These are phyloP conservation scores for Trissolcus basalis DNA, from an alignment of 1,140 invertebrate genomes.

Conservation along the genomic window DNA sequence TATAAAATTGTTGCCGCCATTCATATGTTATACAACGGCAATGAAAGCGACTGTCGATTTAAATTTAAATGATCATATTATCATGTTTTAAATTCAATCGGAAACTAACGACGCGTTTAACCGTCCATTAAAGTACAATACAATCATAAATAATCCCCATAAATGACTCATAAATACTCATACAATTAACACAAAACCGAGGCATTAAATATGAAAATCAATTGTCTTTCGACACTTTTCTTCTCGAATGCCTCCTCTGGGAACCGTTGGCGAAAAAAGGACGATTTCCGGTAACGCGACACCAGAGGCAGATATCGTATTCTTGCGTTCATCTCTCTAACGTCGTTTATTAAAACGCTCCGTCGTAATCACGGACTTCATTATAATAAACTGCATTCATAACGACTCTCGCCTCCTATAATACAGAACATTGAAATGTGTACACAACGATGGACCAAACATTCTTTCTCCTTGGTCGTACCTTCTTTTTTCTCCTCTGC, in stretches of 20 bases:
- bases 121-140: no score
- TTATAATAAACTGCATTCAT: slow-evolving; percentile 60
- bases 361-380: slow-evolving; percentile 53
- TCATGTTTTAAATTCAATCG: no score
- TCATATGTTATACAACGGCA: no score
- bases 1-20: no score
- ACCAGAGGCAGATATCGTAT: slow-evolving; percentile 58
- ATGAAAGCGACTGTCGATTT: no score
- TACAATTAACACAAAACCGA: slow-evolving; percentile 25
- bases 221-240: slow-evolving; percentile 55
- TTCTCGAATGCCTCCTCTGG: slow-evolving; percentile 32
- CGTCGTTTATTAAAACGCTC: slow-evolving; percentile 53
- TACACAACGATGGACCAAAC: slow-evolving; percentile 43
- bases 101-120: no score
- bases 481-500: background rate
- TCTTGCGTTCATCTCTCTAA: slow-evolving; percentile 43
- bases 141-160: background rate
- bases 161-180: background rate
- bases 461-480: slow-evolving; percentile 23
- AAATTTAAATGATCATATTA: no score
- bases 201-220: slow-evolving; percentile 47
- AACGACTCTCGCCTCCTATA: slow-evolving; percentile 48
- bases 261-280: slow-evolving; percentile 10
- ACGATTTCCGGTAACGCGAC: slow-evolving; percentile 60
- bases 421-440: slow-evolving; percentile 30